phyloP scores from a whole-genome alignment of 2,113 vertebrate species.

The Meleagris gallopavo region DNA sequence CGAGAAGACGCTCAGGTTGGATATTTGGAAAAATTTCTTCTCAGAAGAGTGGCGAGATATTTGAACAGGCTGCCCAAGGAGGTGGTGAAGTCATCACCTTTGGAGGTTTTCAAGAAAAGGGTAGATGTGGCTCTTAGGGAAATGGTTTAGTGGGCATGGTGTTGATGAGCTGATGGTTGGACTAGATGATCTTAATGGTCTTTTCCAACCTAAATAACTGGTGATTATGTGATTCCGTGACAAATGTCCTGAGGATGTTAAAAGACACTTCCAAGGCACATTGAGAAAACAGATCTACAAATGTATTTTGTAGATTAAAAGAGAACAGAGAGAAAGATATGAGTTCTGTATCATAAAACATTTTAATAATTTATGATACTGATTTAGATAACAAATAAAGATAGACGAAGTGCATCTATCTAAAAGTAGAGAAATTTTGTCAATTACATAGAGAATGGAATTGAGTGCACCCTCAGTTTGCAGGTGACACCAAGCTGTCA shows the following conservation, averaged over 20 bases:
- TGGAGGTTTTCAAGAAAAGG: no score
- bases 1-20: no score
- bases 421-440: neutral
- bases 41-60: no score
- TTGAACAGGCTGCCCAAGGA: no score
- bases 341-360: neutral
- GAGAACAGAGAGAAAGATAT: neutral
- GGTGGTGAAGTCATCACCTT: no score
- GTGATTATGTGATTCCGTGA: no score
- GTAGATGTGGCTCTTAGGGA: no score
- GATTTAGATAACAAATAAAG: neutral
- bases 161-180: no score
- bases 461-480: neutral
- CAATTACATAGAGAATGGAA: neutral
- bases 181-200: no score
- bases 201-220: no score
- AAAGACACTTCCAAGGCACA: neutral
- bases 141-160: no score
- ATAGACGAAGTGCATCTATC: accelerated
- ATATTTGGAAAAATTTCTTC: no score
- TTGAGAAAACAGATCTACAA: neutral
- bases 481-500: neutral
- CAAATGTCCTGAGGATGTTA: neutral
- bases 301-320: neutral
- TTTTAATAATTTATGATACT: neutral